Base-by-base conservation (phyloP, 1,140 invertebrate species). In the Halyomorpha halys region DNA sequence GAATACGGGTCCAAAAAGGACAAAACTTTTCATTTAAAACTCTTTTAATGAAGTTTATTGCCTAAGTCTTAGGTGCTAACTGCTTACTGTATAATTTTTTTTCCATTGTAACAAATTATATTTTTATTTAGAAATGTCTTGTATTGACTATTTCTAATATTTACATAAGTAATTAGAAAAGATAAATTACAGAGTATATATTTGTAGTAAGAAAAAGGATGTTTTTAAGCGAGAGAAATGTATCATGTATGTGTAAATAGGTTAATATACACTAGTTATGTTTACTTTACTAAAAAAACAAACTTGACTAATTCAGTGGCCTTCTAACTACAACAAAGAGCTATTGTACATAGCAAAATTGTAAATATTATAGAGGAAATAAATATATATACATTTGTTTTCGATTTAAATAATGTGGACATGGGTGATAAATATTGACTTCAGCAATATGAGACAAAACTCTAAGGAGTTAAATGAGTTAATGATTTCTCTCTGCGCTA, bases 321-420 rank as follows among this genome's bases (percentile, higher is more conserved):
- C 53, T 56, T 56, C 53, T 16, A 23, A 56, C 5, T 56, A 23
- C 15, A 56, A 56, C 23, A 56, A 56, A 23, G 53, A 56, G 53
- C 53, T 56, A 23, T 56, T 56, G 53, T 56, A 56, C 23, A 56
- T 56, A 56, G 53, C 53, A 56, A 39, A 39, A 39, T 39, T 39
- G 34, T 39, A 39, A 39, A 39, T 39, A 39, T 39, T 39, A 39
- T 39, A 39, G 34, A 11, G 11, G 13, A 39, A 39, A 39, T 8
- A 39, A 39, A 39, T 6, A 39, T 39, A 39, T 39, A 39, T 39
- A 11, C 6, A 39, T 39, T 39, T 39, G 34, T 39, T 39, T 39
- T 39, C 13, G 34, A 39, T 39, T 39, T 39, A 39, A 39, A 13
- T 11, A 39, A 39, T 11, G 34, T 39, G 34, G 34, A 39, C 34